Evolutionary conservation across 2,888 invertebrate species (phyloP).

Genomic region (Limnephilus lunatus): DNA sequence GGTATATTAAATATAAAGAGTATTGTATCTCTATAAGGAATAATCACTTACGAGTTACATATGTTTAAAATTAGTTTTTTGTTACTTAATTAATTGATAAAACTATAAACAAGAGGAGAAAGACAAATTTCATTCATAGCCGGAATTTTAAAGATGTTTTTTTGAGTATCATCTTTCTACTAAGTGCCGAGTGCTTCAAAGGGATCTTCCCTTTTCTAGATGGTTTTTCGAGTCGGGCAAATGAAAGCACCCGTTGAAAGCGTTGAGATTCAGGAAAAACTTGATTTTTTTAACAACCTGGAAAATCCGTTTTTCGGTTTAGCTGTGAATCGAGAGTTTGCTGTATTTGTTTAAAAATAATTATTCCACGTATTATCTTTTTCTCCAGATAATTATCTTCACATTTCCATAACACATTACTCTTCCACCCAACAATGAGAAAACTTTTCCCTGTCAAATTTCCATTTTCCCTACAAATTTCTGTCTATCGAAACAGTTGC

Average conservation of each 20-base stretch:
- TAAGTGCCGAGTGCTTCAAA: background rate
- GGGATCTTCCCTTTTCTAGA: background rate
- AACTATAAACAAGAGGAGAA: background rate
- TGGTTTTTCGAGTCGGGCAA: conserved; percentile 24
- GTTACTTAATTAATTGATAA: too few species aligned
- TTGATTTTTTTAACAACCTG: too few species aligned
- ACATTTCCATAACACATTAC: background rate
- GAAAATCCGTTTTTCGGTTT: background rate
- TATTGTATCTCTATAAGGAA: too few species aligned
- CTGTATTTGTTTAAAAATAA: background rate
- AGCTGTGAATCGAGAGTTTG: background rate
- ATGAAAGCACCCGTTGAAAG: conserved; percentile 32
- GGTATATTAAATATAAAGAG: too few species aligned
- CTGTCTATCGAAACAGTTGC: background rate
- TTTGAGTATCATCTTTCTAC: conserved; percentile 10
- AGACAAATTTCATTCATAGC: background rate
- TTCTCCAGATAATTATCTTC: background rate
- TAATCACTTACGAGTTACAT: too few species aligned
- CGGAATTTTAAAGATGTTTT: background rate
- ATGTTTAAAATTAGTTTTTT: too few species aligned
- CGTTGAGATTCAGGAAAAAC: background rate
- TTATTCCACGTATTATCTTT: background rate
- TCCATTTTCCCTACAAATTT: background rate
- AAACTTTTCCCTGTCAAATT: background rate
- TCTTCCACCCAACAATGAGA: background rate